Percentiles rank a stretch among this genome's conserved stretches.
Evolutionary conservation across 2,113 vertebrate species (phyloP).

Genomic region (Petroica traversi): DNA sequence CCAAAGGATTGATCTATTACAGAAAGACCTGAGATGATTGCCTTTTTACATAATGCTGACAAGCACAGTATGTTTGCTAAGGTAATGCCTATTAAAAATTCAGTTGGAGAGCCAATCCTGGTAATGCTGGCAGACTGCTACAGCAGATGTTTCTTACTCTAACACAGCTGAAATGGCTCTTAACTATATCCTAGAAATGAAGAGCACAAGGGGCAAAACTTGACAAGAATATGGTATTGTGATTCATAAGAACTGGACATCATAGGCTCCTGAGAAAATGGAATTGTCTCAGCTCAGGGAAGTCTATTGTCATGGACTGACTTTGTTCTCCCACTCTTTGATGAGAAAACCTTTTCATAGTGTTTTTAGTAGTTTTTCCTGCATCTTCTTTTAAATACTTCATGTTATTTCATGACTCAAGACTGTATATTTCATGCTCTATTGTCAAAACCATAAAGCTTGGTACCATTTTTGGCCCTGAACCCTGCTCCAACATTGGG

Average conservation of each 20-base stretch:
- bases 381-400: not conserved
- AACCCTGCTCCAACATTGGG: not conserved
- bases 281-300: not conserved
- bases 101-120: not conserved
- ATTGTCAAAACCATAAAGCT: not conserved
- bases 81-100: not conserved
- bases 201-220: not conserved
- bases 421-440: not conserved
- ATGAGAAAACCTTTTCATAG: not conserved
- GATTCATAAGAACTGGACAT: not conserved
- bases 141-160: constrained; percentile 15
- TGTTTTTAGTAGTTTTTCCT: not conserved
- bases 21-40: not conserved
- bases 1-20: not conserved
- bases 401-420: not conserved
- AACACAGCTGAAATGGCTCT: not conserved
- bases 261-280: not conserved
- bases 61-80: not conserved
- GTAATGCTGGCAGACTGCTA: not conserved
- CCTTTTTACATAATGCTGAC: not conserved
- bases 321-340: not conserved
- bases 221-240: not conserved
- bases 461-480: not conserved
- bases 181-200: not conserved
- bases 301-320: not conserved